phyloP scores from a whole-genome alignment of 1,140 invertebrate species.

The Drosophila lini region DNA sequence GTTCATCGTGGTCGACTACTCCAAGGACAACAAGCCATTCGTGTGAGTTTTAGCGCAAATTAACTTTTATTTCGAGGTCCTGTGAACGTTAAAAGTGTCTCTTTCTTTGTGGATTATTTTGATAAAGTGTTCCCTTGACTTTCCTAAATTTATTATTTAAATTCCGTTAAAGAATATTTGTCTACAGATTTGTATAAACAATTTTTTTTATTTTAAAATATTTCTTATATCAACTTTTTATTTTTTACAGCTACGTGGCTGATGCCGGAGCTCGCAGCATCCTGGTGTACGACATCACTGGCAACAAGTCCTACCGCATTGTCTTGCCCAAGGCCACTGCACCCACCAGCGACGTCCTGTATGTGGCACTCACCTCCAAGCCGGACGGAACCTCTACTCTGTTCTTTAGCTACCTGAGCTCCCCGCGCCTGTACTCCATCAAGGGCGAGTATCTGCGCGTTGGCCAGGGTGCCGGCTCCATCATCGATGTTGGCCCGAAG shows the following conservation, averaged over 20 bases:
- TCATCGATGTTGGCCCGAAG: conserved; percentile 86
- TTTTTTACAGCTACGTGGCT: conserved; percentile 84
- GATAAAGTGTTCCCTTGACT: too few species aligned
- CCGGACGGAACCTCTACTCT: conserved; percentile 85
- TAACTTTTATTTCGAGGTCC: background rate
- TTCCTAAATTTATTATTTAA: background rate
- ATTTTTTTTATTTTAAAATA: background rate
- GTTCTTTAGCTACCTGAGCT: conserved; percentile 87
- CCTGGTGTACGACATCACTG: conserved; percentile 86
- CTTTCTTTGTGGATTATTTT: background rate
- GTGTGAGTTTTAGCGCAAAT: conserved; percentile 66
- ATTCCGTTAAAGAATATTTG: too few species aligned
- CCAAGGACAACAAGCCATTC: conserved; percentile 77
- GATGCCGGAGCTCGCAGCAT: conserved; percentile 87
- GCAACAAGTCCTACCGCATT: conserved; percentile 85
- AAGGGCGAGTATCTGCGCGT: conserved; percentile 85
- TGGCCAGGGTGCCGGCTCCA: conserved; percentile 85
- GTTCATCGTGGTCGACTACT: conserved; percentile 86
- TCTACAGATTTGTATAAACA: background rate
- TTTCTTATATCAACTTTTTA: background rate
- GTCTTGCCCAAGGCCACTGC: conserved; percentile 86
- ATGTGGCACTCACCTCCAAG: conserved; percentile 85
- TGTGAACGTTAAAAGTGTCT: background rate
- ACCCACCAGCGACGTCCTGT: conserved; percentile 86
- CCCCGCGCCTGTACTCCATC: conserved; percentile 86